A percentile compares a stretch with the other conserved stretches of the same genome.
These are phyloP conservation scores for Drosophila ohnishii DNA, from an alignment of 1,140 invertebrate genomes.

Conservation along the genomic window DNA sequence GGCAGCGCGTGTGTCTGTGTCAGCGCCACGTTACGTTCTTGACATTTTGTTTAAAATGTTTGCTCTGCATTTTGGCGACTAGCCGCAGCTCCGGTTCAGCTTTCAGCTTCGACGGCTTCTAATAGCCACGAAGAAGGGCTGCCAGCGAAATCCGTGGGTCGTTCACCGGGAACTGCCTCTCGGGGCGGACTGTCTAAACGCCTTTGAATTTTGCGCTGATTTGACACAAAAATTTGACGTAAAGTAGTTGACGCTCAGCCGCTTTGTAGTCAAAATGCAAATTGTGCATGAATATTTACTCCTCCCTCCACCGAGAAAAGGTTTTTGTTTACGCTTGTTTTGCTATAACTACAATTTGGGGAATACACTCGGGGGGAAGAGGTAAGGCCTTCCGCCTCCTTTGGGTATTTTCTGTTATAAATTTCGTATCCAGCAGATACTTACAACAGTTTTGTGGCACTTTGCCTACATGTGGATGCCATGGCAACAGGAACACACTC, in stretches of 20 bases:
- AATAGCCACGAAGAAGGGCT: conserved; percentile 9
- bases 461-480: conserved; percentile 61
- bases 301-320: conserved; percentile 18
- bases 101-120: conserved; percentile 1
- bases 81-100: conserved; percentile 14
- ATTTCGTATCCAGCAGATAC: conserved; percentile 69
- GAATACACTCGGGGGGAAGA: not conserved
- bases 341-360: conserved; percentile 48
- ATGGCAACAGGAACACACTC: conserved; percentile 57
- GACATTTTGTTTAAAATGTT: conserved; percentile 65
- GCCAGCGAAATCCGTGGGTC: conserved; percentile 20
- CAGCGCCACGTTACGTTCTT: conserved; percentile 43
- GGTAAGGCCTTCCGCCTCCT: conserved; percentile 41
- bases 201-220: conserved; percentile 72
- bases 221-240: conserved; percentile 76
- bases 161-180: conserved; percentile 23
- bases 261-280: conserved; percentile 63
- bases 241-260: conserved; percentile 29
- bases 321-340: conserved; percentile 70
- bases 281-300: conserved; percentile 63
- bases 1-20: conserved; percentile 17
- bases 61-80: conserved; percentile 57
- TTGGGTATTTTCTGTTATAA: conserved; percentile 56
- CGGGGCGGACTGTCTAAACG: conserved; percentile 44
- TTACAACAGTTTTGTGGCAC: conserved; percentile 73